Evolutionary conservation across 2,797 vertebrate genomes (phyloP), one percentile per base, ranked within the genome.

Genomic region (Squalus acanthias): DNA sequence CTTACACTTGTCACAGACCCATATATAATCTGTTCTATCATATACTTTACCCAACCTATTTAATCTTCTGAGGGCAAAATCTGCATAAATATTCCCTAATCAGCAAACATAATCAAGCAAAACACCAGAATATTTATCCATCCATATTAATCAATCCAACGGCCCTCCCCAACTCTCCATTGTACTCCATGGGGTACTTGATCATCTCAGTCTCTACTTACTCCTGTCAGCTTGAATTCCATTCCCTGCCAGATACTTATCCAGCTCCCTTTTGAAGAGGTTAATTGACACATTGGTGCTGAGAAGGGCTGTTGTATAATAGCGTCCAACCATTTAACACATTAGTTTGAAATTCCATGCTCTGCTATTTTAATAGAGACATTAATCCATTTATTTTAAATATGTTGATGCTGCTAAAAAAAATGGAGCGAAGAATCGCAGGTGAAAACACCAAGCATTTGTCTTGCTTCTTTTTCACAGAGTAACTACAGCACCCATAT

Each of bases 301-400:
- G n/a, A 67, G 29, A 29, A 15, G 88, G n/a, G 3, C 7, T 69
- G n/a, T 69, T 93, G 6, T 93, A 22, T 93, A 93, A 67, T 67
- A 67, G 7, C 67, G 33, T 93, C 33, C 63, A 67, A 92, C 13
- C 33, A 89, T 92, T 92, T 92, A 65, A 60, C 87, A 65, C 33
- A 92, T 92, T 92, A 67, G 33, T 92, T 93, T 93, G 91, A 93
- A 67, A 93, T 69, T 92, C 33, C 26, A 13, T 20, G 60, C 60
- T 8, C 29, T n/a, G 89, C n/a, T 93, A 93, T 69, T 39, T 67
- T 69, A 93, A 4, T 67, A 20, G 13, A 33, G 63, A 24, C 65
- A 93, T 93, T 39, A 69, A 93, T 65, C 60, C 33, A 92, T 46
- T 93, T 17, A 85, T 22, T 85, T 85, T 22, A 39, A 93, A 93